Evolutionary conservation across 2,797 vertebrate genomes (phyloP).

Genomic region (Nyctibius grandis): DNA sequence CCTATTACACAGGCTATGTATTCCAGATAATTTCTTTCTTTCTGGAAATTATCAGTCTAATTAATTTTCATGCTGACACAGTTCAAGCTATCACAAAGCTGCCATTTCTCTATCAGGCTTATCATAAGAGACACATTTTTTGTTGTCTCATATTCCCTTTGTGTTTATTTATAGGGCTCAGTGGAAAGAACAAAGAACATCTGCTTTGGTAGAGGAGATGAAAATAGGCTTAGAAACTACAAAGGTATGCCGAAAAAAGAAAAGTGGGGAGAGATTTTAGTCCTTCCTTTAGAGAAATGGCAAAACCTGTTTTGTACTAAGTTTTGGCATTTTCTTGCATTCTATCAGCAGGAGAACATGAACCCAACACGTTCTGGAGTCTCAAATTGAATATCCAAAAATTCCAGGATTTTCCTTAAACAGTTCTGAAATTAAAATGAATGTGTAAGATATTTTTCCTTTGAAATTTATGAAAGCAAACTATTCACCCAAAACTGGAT

Average conservation of each 20-base stretch:
- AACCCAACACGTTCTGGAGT: background rate
- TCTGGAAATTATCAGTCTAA: background rate
- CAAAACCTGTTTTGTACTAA: background rate
- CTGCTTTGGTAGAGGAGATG: background rate
- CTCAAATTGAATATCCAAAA: background rate
- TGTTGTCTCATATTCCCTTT: background rate
- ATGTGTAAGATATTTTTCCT: background rate
- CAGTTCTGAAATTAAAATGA: background rate
- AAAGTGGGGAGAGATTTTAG: background rate
- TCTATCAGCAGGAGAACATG: background rate
- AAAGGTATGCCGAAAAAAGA: background rate
- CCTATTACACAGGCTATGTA: background rate
- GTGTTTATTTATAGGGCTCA: background rate
- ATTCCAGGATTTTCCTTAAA: background rate
- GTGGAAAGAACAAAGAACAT: background rate
- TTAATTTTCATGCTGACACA: background rate
- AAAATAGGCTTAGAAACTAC: background rate
- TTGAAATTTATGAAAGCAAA: background rate
- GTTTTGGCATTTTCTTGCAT: background rate
- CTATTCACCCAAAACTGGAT: background rate
- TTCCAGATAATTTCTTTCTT: background rate
- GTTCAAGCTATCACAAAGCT: background rate
- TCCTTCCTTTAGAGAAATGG: background rate
- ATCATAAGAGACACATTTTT: background rate
- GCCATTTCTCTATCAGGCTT: background rate